Evolutionary conservation across 2,113 vertebrate genomes (phyloP).

Genomic region (Lagopus muta): DNA sequence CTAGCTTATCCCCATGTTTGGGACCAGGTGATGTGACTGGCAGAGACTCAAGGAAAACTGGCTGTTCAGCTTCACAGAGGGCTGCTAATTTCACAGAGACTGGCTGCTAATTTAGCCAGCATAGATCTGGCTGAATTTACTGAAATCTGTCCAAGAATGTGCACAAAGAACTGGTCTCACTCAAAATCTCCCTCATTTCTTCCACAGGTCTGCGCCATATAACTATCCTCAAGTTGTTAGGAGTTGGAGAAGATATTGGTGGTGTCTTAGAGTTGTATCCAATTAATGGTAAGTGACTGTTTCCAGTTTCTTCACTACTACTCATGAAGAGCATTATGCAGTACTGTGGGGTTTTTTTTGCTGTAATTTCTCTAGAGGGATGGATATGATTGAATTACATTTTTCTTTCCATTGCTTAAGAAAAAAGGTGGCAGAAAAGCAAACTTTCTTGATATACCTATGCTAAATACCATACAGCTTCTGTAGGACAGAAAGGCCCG

Average conservation of each 20-base stretch:
- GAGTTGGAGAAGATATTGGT: constrained; percentile 84
- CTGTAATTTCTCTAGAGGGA: background rate
- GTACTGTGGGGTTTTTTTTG: background rate
- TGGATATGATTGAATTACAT: background rate
- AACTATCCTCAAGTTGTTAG: constrained; percentile 91
- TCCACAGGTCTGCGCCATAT: constrained; percentile 92
- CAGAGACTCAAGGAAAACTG: background rate
- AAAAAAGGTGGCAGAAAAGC: background rate
- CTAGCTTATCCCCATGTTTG: background rate
- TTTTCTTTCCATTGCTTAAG: background rate
- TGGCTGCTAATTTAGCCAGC: background rate
- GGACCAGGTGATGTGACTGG: background rate
- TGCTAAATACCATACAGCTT: background rate
- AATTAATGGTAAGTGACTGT: constrained; percentile 89
- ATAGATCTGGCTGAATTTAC: background rate
- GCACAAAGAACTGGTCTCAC: background rate
- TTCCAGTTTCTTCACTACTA: background rate
- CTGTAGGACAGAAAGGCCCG: background rate
- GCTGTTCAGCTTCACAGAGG: background rate
- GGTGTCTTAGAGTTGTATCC: constrained; percentile 95
- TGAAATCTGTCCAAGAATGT: background rate
- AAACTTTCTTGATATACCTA: background rate
- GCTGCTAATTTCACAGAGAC: background rate
- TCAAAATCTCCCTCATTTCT: background rate
- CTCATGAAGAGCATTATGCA: background rate